Evolutionary conservation across 2,797 vertebrate genomes (phyloP).

Genomic region (Anguilla anguilla): DNA sequence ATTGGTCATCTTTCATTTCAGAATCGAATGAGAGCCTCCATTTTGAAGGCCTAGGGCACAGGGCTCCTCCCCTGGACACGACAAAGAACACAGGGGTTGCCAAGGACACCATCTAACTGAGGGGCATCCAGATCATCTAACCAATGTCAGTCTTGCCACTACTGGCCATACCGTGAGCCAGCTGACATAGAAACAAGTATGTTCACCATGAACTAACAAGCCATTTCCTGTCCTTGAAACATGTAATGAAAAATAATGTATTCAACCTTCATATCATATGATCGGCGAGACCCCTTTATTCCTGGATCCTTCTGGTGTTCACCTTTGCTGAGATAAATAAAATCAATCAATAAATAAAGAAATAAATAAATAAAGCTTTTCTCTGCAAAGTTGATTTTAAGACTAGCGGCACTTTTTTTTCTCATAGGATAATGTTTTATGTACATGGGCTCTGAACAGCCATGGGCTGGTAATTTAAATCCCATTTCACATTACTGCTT

Average conservation of each 20-base stretch:
- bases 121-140: background rate
- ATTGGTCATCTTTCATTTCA: background rate
- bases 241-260: too few species aligned
- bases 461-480: too few species aligned
- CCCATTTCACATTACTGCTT: background rate
- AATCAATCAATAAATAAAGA: background rate
- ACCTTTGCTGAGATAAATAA: constrained; percentile 32
- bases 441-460: too few species aligned
- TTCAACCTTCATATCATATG: too few species aligned
- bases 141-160: background rate
- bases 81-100: background rate
- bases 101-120: background rate
- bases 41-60: background rate
- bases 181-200: too few species aligned
- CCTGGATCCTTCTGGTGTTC: constrained; percentile 24
- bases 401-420: too few species aligned
- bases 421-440: too few species aligned
- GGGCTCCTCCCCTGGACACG: background rate
- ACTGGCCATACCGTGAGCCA: too few species aligned
- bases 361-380: background rate
- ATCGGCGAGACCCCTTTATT: too few species aligned
- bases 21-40: background rate
- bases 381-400: too few species aligned
- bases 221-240: too few species aligned
- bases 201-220: too few species aligned